Conservation (phyloP, 2,113 vertebrate species). For the Takifugu flavidus region DNA sequence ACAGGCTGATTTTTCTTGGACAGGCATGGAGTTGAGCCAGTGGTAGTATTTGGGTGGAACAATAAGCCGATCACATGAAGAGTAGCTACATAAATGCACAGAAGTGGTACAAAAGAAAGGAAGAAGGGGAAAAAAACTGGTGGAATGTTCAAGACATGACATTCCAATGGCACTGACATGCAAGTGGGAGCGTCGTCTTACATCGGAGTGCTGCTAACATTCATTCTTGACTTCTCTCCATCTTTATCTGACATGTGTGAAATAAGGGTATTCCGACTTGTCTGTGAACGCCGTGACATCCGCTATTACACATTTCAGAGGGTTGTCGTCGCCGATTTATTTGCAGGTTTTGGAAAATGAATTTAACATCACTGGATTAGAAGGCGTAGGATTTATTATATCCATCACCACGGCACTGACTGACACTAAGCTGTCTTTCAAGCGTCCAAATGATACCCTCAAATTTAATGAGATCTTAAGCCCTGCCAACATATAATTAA, state of each 20-base stretch:
- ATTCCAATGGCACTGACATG: not conserved
- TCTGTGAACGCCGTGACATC: conserved; percentile 62
- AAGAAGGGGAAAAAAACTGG: not conserved
- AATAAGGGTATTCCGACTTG: conserved; percentile 56
- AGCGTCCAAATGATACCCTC: conserved; percentile 73
- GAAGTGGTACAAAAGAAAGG: not conserved
- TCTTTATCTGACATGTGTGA: conserved; percentile 63
- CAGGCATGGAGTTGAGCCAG: no score
- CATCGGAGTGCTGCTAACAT: not conserved
- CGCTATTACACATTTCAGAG: conserved; percentile 66
- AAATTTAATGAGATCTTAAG: conserved; percentile 80
- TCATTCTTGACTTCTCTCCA: conserved; percentile 39
- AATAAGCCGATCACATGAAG: not conserved
- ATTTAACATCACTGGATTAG: conserved; percentile 78
- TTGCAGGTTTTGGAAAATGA: conserved; percentile 74
- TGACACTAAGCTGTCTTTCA: conserved; percentile 80
- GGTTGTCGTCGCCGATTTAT: conserved; percentile 71
- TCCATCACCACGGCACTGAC: conserved; percentile 69
- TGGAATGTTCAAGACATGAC: conserved; percentile 3
- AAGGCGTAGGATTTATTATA: conserved; percentile 73
- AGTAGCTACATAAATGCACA: not conserved
- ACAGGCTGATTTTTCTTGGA: no score
- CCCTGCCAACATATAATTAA: conserved; percentile 79
- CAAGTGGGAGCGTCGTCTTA: not conserved
- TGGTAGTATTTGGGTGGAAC: no score